Conservation (phyloP, 2,888 invertebrate genomes). For the Hybos culiciformis region DNA sequence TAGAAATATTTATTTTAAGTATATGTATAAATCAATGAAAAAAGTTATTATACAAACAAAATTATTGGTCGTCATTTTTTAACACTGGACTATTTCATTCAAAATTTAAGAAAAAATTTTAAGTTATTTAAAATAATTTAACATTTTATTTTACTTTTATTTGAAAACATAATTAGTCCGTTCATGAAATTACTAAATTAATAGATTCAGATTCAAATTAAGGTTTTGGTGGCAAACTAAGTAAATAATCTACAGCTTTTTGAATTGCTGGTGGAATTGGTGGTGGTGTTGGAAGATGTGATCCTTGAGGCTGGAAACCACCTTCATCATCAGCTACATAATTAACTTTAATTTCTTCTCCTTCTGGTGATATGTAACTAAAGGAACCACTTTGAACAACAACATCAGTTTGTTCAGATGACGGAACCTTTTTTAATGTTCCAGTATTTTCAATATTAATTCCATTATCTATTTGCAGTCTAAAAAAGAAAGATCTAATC, state of each 20-base stretch:
- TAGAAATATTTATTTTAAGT: too few relatives aligned
- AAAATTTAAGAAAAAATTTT: too few relatives aligned
- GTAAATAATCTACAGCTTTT: slow-evolving; percentile 56
- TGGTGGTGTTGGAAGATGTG: slow-evolving; percentile 62
- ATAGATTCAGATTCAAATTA: too few relatives aligned
- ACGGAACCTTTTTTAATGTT: slow-evolving; percentile 55
- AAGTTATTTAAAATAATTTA: too few relatives aligned
- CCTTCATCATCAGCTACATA: slow-evolving; percentile 61
- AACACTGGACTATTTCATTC: too few relatives aligned
- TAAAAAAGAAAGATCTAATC: slow-evolving; percentile 31
- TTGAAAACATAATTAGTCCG: too few relatives aligned
- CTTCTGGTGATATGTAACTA: slow-evolving; percentile 57
- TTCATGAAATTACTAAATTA: too few relatives aligned
- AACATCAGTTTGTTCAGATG: slow-evolving; percentile 52
- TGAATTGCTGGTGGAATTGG: slow-evolving; percentile 62
- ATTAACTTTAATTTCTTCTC: slow-evolving; percentile 51
- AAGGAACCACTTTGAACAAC: slow-evolving; percentile 52
- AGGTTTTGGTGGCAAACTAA: slow-evolving; percentile 50
- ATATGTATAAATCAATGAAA: too few relatives aligned
- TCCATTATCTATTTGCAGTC: slow-evolving; percentile 69
- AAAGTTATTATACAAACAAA: too few relatives aligned
- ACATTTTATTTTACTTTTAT: too few relatives aligned
- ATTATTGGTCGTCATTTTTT: too few relatives aligned
- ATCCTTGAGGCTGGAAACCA: slow-evolving; percentile 45
- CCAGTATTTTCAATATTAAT: slow-evolving; percentile 68